Conservation (phyloP, 1,140 invertebrate species). For the Heliconius hewitsoni region DNA sequence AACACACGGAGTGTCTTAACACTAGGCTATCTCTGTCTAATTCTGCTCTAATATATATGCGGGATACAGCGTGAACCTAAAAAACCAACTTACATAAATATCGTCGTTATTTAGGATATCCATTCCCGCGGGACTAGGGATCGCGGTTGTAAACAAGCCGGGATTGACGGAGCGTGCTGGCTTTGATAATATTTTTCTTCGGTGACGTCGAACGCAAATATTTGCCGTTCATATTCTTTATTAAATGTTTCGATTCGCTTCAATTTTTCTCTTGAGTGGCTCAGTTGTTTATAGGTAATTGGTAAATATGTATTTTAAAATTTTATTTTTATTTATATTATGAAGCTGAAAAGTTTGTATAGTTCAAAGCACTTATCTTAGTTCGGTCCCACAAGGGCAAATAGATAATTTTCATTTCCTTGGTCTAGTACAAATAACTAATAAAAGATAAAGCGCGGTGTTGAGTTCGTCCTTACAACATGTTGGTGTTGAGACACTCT, state of each 20-base stretch:
- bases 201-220: background rate
- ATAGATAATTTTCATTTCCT: too few species aligned
- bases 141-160: background rate
- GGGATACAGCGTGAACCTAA: background rate
- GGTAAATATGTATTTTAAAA: too few species aligned
- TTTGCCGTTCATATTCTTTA: background rate
- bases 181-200: slow-evolving; percentile 4
- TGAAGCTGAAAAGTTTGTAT: too few species aligned
- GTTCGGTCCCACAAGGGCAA: too few species aligned
- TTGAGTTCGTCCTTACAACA: too few species aligned
- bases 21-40: background rate
- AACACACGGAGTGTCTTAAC: too few species aligned
- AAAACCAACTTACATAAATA: background rate
- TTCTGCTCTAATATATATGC: background rate
- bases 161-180: background rate
- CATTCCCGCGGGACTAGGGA: background rate
- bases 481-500: too few species aligned
- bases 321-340: too few species aligned
- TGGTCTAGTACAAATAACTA: too few species aligned
- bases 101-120: background rate
- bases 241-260: background rate
- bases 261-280: background rate
- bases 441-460: too few species aligned
- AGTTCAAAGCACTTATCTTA: too few species aligned
- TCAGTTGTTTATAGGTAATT: background rate